Base-by-base conservation (phyloP, 2,888 invertebrate species). In the Sinodicranocentrus sp. region DNA sequence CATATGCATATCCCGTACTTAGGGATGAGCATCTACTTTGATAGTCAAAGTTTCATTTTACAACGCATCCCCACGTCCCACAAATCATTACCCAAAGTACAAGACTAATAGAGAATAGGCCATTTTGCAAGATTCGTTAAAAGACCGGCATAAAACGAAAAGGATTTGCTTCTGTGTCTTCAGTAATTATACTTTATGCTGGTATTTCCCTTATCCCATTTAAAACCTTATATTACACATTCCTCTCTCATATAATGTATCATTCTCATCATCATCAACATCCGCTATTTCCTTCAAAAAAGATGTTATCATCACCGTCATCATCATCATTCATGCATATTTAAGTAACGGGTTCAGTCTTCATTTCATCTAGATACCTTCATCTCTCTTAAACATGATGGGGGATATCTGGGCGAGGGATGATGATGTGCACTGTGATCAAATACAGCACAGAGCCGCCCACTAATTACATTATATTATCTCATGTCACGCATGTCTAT, bases 251-350 rank as follows among this genome's bases (percentile, higher is more conserved):
- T 57, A 21, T 2, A 17, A 23, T 59, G 13, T 2, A 8, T 6
- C 17, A 25, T 26, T 61, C 61, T 65, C 33, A n/a, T 65, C 33
- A 28, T 26, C 25, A 23, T 65, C 33, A n/a, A 33, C 33, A 28
- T 57, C 23, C 61, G 26, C 26, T 26, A 61, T 61, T 61, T 61
- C 26, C 15, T n/a, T 17, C 8, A 23, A 15, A 23, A 61, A 28
- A 61, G 26, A 61, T 43, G 43, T 44, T 15, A n/a, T 44, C 63
- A 63, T 23, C 17, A n/a, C 33, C 63, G 33, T 33, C 39, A 63
- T 63, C 33, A 54, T 52, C 33, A 54, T 54, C 39, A 54, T 70
- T 52, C 70, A 70, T 70, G 52, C 33, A 28, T 54, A 26, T 67
- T 67, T 23, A 67, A 67, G 15, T 67, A 67, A 67, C 67, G 67